Evolutionary conservation across 2,797 vertebrate species (phyloP), one percentile per base, ranked within the genome.

Genomic region (Crenuchus spilurus): DNA sequence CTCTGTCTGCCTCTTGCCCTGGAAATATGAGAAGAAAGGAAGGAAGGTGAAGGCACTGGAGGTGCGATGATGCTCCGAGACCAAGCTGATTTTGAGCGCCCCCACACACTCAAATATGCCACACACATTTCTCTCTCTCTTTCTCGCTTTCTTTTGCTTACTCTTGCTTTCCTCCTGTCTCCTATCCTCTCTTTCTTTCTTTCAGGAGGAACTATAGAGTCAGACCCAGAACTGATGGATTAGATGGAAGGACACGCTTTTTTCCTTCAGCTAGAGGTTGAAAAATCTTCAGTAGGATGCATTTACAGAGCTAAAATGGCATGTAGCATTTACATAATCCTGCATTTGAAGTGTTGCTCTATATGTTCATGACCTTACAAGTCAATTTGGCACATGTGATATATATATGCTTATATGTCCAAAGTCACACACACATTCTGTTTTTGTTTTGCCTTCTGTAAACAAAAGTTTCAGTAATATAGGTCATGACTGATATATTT

Each of bases 321-420:
- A 31, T 28, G 37, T n/a, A 41, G 39, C 60, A 42, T 62, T 62
- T 62, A 28, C 58, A 61, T 39, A 61, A 41, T 26, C 33, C 58
- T 41, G 63, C 41, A 62, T 33, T 67, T 66, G 51, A 79, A 66
- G 66, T 76, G 69, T 51, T 74, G 31, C 66, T 30, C 68, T 71
- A 61, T 55, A 18, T 44, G 37, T 42, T 42, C 39, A 26, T 42
- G 22, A 24, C 37, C 37, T 42, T 9, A 42, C 22, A 62, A 18
- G 13, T 24, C 9, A 60, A 20, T 16, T 41, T 62, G 37, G 7
- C 22, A 26, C 39, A 62, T 28, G 39, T 62, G n/a, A n/a, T n/a
- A n/a, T n/a, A n/a, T n/a, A n/a, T n/a, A n/a, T n/a, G n/a, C n/a
- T n/a, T n/a, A n/a, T n/a, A n/a, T n/a, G n/a, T n/a, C n/a, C 39